Percentiles rank a stretch among this genome's conserved stretches.
Conservation (phyloP, 2,113 vertebrate genomes). For the Percopsis transmontana region DNA sequence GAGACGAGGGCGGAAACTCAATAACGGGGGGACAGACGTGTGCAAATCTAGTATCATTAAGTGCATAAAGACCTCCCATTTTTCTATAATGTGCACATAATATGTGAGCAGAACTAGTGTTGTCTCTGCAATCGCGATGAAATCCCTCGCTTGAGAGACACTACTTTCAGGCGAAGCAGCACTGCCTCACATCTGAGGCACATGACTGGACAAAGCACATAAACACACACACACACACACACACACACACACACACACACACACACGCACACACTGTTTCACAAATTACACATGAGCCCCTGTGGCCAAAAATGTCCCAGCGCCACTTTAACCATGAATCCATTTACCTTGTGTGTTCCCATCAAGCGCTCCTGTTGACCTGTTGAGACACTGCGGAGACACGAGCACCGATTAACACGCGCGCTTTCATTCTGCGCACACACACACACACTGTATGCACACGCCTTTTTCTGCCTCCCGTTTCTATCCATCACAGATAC, state of each 20-base stretch:
- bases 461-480: constrained; percentile 12
- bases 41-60: not conserved
- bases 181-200: too few species aligned
- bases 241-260: too few species aligned
- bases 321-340: not conserved
- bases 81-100: too few species aligned
- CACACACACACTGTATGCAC: not conserved
- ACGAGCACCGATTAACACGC: not conserved
- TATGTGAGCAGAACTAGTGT: not conserved
- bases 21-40: not conserved
- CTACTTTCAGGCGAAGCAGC: too few species aligned
- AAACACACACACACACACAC: too few species aligned
- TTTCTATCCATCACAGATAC: constrained; percentile 30
- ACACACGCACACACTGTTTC: too few species aligned
- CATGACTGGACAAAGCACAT: too few species aligned
- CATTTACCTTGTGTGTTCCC: constrained; percentile 67
- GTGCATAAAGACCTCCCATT: too few species aligned
- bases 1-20: not conserved
- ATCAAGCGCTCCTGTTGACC: constrained; percentile 57
- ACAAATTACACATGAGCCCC: too few species aligned
- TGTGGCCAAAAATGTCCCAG: too few species aligned
- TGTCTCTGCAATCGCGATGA: not conserved
- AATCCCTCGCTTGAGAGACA: too few species aligned
- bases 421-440: not conserved
- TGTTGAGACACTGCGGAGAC: constrained; percentile 35